Conservation (phyloP, 92 coral and sea anemone species). For the Parazoanthus swiftii region DNA sequence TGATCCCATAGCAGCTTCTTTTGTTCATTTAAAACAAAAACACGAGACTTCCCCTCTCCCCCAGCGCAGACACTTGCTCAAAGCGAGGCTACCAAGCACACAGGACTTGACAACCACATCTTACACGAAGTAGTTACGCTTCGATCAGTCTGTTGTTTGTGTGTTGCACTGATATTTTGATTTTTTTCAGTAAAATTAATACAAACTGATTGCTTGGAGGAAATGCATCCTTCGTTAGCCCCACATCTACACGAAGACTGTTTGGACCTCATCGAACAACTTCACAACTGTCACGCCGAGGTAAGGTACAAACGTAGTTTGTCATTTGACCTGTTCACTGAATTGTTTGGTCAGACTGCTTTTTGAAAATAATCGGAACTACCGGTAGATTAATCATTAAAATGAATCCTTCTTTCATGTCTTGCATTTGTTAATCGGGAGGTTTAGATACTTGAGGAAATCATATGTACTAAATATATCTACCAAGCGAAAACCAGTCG, state of each 20-base stretch:
- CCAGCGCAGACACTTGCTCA: too few species aligned
- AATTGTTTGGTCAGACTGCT: not conserved
- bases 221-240: conserved; percentile 87
- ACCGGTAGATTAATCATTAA: too few species aligned
- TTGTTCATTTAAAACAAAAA: too few species aligned
- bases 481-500: not conserved
- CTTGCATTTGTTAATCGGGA: not conserved
- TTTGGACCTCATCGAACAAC: conserved; percentile 74
- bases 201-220: not conserved
- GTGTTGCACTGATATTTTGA: not conserved
- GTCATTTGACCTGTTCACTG: too few species aligned
- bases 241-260: conserved; percentile 92
- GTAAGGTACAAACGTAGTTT: conserved; percentile 43
- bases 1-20: too few species aligned
- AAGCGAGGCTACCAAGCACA: not conserved
- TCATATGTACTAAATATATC: too few species aligned
- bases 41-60: too few species aligned
- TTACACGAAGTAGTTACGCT: too few species aligned
- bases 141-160: not conserved
- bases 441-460: not conserved
- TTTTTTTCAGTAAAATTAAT: too few species aligned
- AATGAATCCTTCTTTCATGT: too few species aligned
- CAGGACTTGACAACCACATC: too few species aligned
- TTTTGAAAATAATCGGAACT: not conserved
- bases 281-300: conserved; percentile 82